phyloP scores from a whole-genome alignment of 2,888 invertebrate species.

The Epirrhoe alternata region DNA sequence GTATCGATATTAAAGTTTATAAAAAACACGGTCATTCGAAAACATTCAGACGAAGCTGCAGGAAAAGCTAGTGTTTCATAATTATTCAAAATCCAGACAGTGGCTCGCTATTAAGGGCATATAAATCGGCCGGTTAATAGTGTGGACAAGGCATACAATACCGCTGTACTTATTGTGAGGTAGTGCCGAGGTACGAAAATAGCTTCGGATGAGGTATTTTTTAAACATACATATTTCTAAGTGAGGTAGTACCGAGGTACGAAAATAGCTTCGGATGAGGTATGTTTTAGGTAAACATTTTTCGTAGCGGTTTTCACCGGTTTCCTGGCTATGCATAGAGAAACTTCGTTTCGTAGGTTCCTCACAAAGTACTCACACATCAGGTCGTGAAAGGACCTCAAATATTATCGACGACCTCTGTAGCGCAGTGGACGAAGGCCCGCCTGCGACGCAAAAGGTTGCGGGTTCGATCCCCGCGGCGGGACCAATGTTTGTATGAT shows the following conservation, averaged over 20 bases:
- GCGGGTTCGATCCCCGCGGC: too few species aligned
- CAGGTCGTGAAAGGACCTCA: too few species aligned
- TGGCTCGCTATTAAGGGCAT: constrained; percentile 68
- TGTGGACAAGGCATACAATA: constrained; percentile 76
- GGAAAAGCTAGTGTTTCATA: constrained; percentile 33
- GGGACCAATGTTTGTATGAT: too few species aligned
- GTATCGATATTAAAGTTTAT: too few species aligned
- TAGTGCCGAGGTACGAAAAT: constrained; percentile 51
- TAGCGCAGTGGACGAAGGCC: too few species aligned
- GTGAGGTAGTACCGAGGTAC: constrained; percentile 55
- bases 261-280: constrained; percentile 33
- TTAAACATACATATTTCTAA: neutral
- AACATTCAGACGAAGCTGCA: neutral
- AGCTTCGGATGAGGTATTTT: constrained; percentile 20
- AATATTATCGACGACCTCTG: too few species aligned
- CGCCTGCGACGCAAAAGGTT: too few species aligned
- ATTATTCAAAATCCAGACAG: constrained; percentile 72
- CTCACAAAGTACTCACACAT: too few species aligned
- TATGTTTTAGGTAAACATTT: neutral
- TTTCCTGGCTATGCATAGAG: too few species aligned
- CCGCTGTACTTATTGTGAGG: constrained; percentile 59
- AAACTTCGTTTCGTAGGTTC: too few species aligned
- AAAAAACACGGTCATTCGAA: neutral
- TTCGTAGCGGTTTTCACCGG: too few species aligned
- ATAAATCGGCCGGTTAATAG: constrained; percentile 76